These are phyloP conservation scores for Paratrypauchen microcephalus DNA, from an alignment of 2,797 vertebrate species.

Conservation along the genomic window DNA sequence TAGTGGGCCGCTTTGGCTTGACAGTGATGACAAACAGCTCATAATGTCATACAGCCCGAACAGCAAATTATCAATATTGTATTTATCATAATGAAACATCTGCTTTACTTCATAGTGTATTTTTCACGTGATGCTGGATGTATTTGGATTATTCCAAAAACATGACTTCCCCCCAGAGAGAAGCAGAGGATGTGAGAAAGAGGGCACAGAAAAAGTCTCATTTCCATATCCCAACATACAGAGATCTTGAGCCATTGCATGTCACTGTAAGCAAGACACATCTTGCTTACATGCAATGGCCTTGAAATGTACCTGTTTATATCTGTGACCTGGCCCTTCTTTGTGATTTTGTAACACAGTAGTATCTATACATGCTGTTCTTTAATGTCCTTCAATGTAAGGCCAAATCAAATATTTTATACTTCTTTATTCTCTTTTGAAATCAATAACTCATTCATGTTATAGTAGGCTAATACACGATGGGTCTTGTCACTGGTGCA, in stretches of 20 bases:
- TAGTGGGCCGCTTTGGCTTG: conserved; percentile 13
- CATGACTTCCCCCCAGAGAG: conserved; percentile 56
- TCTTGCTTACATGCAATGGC: no score
- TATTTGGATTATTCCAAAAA: conserved; percentile 73
- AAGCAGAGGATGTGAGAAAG: conserved; percentile 17
- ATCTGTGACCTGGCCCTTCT: neutral
- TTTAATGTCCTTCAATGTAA: neutral
- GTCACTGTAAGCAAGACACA: conserved; percentile 6
- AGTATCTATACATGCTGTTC: neutral
- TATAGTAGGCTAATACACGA: no score
- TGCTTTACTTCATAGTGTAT: conserved; percentile 52
- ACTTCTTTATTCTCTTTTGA: no score
- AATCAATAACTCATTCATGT: no score
- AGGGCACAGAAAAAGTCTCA: conserved; percentile 26
- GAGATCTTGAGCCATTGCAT: conserved; percentile 46
- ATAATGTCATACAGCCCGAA: conserved; percentile 10
- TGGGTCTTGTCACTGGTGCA: conserved; percentile 6
- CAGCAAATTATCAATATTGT: neutral
- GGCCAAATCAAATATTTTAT: neutral
- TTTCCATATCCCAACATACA: conserved; percentile 54
- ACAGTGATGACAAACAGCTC: conserved; percentile 1
- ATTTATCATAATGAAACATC: conserved; percentile 37
- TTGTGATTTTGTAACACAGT: no score
- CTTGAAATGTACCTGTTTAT: neutral
- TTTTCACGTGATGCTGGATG: conserved; percentile 61